Percentiles rank a stretch among this genome's conserved stretches.
Conservation (phyloP, 2,113 vertebrate genomes). For the Tricholaema leucomelas region DNA sequence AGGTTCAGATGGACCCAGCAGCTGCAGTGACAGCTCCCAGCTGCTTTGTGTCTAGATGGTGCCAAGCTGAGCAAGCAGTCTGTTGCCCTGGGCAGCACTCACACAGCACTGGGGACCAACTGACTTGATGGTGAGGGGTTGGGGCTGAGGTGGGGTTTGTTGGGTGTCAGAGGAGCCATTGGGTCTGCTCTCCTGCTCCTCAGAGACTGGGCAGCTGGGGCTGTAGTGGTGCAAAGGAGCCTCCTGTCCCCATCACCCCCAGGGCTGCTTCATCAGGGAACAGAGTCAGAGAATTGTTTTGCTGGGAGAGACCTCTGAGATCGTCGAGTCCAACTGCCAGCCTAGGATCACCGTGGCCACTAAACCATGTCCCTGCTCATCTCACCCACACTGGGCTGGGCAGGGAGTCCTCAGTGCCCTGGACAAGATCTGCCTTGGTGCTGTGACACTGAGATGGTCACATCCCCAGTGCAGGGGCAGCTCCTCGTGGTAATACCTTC, state of each 20-base stretch:
- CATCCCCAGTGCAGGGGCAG: background rate
- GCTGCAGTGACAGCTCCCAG: background rate
- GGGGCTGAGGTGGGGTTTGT: background rate
- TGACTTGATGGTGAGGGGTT: background rate
- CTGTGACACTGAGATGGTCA: accelerated
- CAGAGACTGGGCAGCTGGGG: background rate
- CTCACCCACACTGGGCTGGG: background rate
- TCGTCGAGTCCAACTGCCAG: too few relatives aligned
- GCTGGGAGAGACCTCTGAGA: too few relatives aligned
- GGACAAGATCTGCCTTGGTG: background rate
- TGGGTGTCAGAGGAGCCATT: background rate
- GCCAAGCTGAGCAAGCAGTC: background rate
- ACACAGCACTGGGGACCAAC: background rate
- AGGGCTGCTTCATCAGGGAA: background rate
- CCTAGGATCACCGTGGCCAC: too few relatives aligned
- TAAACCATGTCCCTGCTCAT: accelerated
- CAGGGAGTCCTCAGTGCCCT: background rate
- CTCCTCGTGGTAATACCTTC: accelerated
- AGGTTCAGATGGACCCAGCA: background rate
- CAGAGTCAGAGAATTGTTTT: too few relatives aligned
- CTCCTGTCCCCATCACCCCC: background rate
- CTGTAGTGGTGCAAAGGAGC: background rate
- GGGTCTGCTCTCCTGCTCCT: background rate
- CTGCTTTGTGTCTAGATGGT: background rate
- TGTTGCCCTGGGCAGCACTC: background rate